Evolutionary conservation across 2,113 vertebrate genomes (phyloP).

Genomic region (Megatriorchis doriae): DNA sequence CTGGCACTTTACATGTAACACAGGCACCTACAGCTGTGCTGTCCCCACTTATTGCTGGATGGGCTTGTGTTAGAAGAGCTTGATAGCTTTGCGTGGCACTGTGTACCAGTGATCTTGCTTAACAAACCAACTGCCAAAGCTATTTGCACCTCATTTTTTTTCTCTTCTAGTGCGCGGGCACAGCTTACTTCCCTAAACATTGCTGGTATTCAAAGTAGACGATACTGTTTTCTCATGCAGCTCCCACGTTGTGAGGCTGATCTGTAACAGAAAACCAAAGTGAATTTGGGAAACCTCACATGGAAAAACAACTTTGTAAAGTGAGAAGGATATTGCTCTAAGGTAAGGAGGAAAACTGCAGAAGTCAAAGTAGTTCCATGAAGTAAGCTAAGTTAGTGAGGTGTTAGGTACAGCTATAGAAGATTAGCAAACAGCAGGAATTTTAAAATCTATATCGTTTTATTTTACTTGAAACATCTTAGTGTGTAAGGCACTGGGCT

Average conservation of each 20-base stretch:
- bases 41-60: background rate
- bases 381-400: background rate
- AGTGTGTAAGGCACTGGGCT: background rate
- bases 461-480: background rate
- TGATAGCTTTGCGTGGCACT: background rate
- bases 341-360: background rate
- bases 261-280: background rate
- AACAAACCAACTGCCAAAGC: background rate
- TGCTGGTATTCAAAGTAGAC: background rate
- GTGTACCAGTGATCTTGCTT: background rate
- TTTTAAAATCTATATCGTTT: background rate
- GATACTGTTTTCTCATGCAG: background rate
- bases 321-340: background rate
- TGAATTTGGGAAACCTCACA: background rate
- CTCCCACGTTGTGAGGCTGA: background rate
- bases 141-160: background rate
- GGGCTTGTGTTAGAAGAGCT: background rate
- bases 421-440: background rate
- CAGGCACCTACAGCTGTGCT: background rate
- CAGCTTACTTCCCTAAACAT: background rate
- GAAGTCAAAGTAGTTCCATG: background rate
- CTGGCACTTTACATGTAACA: rapidly evolving
- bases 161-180: background rate
- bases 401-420: background rate
- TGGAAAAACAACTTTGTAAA: background rate